phyloP scores from a whole-genome alignment of 2,888 invertebrate species.

The Leptopilina myrica region DNA sequence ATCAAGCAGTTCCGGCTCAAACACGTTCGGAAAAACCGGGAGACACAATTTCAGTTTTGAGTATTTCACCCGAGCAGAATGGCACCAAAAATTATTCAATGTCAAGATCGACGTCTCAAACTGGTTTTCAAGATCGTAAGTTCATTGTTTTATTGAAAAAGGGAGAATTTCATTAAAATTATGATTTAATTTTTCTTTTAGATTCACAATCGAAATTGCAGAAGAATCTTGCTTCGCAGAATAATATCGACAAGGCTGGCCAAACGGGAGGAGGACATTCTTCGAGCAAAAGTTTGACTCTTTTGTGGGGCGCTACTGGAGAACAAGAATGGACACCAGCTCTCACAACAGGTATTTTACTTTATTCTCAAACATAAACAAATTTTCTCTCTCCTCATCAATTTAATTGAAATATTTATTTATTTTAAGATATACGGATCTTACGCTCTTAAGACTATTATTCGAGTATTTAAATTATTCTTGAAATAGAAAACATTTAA shows the following conservation, averaged over 20 bases:
- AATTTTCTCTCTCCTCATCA: too few species aligned
- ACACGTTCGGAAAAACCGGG: slow-evolving; percentile 71
- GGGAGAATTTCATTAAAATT: slow-evolving; percentile 10
- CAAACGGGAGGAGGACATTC: slow-evolving; percentile 59
- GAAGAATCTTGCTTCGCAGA: slow-evolving; percentile 61
- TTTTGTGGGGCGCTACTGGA: slow-evolving; percentile 96
- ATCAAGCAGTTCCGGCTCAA: slow-evolving; percentile 88
- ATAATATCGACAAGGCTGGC: slow-evolving; percentile 70
- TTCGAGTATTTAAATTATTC: too few species aligned
- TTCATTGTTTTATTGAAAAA: background rate
- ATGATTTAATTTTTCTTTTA: slow-evolving; percentile 49
- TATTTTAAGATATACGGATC: too few species aligned
- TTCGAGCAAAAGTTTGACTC: slow-evolving; percentile 80
- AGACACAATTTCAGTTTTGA: slow-evolving; percentile 70
- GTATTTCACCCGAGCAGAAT: slow-evolving; percentile 68
- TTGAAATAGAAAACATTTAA: too few species aligned
- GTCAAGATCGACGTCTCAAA: slow-evolving; percentile 74
- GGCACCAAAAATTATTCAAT: slow-evolving; percentile 58
- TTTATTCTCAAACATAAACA: too few species aligned
- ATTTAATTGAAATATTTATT: too few species aligned
- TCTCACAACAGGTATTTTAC: slow-evolving; percentile 88
- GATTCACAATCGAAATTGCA: slow-evolving; percentile 66
- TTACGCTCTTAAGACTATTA: too few species aligned
- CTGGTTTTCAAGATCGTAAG: slow-evolving; percentile 79
- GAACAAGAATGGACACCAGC: slow-evolving; percentile 99